These are phyloP conservation scores for Ciconia boyciana DNA, from an alignment of 2,113 vertebrate species.

Conservation along the genomic window DNA sequence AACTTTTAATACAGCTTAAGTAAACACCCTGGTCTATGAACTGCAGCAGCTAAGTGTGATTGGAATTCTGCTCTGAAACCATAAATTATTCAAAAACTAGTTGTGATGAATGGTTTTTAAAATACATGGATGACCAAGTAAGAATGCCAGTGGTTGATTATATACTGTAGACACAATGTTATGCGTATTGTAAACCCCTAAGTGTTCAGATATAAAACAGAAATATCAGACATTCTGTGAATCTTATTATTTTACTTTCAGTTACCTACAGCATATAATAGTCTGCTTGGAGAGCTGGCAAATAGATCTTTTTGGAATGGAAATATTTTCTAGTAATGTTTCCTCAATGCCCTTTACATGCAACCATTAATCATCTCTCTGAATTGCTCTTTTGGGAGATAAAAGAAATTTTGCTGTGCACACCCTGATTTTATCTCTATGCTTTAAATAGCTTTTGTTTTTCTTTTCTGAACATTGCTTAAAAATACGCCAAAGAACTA, in stretches of 20 bases:
- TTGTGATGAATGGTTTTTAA: not conserved
- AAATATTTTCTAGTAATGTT: conserved; percentile 18
- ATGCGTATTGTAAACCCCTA: not conserved
- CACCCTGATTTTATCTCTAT: not conserved
- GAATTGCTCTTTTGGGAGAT: not conserved
- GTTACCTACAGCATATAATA: conserved; percentile 6
- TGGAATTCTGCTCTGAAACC: not conserved
- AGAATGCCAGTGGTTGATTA: conserved; percentile 10
- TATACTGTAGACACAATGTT: not conserved
- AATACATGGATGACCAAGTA: not conserved
- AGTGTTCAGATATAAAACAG: not conserved
- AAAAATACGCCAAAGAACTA: not conserved
- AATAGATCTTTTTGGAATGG: conserved; percentile 5
- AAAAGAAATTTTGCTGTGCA: not conserved
- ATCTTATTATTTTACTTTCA: conserved; percentile 29
- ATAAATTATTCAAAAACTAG: not conserved
- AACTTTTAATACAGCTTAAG: not conserved
- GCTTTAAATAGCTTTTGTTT: conserved; percentile 10
- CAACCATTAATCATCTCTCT: conserved; percentile 15
- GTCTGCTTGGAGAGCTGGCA: not conserved
- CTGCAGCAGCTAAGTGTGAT: not conserved
- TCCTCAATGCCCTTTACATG: conserved; percentile 7
- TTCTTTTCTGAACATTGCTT: not conserved
- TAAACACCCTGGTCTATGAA: not conserved
- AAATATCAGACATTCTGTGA: not conserved